Percentiles rank a stretch among this genome's conserved stretches.
phyloP scores from a whole-genome alignment of 2,888 invertebrate genomes.

The Ectropis crepuscularia region DNA sequence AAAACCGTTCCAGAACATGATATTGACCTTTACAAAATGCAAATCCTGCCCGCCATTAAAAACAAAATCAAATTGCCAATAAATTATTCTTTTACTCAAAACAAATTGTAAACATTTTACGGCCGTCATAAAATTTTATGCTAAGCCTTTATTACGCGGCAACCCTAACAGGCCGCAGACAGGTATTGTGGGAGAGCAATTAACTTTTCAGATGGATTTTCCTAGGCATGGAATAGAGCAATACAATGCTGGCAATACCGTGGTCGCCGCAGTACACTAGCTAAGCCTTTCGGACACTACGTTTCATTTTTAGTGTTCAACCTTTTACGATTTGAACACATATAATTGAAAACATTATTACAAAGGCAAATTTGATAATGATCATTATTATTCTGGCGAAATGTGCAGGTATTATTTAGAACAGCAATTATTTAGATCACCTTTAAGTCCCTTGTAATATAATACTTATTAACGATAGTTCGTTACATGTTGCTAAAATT shows the following conservation, averaged over 20 bases:
- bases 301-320: no score
- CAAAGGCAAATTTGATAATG: no score
- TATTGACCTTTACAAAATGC: constrained; percentile 28
- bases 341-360: no score
- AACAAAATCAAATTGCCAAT: constrained; percentile 35
- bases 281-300: no score
- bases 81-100: constrained; percentile 42
- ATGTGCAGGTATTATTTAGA: no score
- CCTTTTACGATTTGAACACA: background rate
- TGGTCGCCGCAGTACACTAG: background rate
- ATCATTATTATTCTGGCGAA: no score
- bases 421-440: no score
- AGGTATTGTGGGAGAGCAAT: constrained; percentile 66
- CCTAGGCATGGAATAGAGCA: constrained; percentile 59
- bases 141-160: constrained; percentile 38
- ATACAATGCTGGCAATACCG: constrained; percentile 49
- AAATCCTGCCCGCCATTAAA: constrained; percentile 29
- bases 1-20: constrained; percentile 2
- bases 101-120: constrained; percentile 37
- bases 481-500: no score
- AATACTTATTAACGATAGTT: no score
- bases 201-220: constrained; percentile 69
- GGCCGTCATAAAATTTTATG: constrained; percentile 37
- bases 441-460: no score
- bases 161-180: constrained; percentile 57